A percentile compares a stretch with the other conserved stretches of the same genome.
Conservation (phyloP, 2,888 invertebrate species). For the Nomada goodeniana region DNA sequence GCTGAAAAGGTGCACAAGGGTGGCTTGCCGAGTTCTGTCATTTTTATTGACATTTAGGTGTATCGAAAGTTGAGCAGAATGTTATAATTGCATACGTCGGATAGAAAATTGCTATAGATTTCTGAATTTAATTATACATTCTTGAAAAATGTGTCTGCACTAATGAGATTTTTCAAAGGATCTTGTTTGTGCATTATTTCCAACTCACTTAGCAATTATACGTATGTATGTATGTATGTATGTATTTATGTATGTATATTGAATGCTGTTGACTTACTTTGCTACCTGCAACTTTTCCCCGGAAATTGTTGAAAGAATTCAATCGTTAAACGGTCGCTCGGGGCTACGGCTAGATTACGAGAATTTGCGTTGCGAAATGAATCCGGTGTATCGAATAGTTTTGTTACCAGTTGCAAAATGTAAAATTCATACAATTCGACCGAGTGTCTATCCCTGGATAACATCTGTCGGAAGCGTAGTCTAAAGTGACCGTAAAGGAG, state of each 20-base stretch:
- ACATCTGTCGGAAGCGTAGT: background rate
- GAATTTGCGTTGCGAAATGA: conserved; percentile 34
- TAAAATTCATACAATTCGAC: conserved; percentile 7
- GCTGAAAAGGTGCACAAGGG: no score
- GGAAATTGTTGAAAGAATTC: conserved; percentile 32
- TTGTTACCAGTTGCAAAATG: conserved; percentile 3
- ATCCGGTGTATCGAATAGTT: background rate
- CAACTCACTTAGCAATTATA: background rate
- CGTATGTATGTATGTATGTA: background rate
- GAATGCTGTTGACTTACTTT: conserved; percentile 4
- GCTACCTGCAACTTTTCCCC: conserved; percentile 8
- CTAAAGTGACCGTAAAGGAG: background rate
- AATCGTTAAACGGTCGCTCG: conserved; percentile 22
- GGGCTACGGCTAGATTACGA: conserved; percentile 8
- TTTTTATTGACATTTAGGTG: no score
- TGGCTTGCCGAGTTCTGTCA: no score
- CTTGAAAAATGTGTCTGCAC: background rate
- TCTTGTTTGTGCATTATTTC: background rate
- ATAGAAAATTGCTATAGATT: no score
- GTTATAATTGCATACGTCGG: no score
- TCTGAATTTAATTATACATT: no score
- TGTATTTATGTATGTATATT: no score
- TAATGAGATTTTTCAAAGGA: conserved; percentile 12
- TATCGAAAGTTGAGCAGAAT: no score
- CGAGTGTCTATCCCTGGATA: background rate